Evolutionary conservation across 2,113 vertebrate genomes (phyloP).

Genomic region (Xiphias gladius): DNA sequence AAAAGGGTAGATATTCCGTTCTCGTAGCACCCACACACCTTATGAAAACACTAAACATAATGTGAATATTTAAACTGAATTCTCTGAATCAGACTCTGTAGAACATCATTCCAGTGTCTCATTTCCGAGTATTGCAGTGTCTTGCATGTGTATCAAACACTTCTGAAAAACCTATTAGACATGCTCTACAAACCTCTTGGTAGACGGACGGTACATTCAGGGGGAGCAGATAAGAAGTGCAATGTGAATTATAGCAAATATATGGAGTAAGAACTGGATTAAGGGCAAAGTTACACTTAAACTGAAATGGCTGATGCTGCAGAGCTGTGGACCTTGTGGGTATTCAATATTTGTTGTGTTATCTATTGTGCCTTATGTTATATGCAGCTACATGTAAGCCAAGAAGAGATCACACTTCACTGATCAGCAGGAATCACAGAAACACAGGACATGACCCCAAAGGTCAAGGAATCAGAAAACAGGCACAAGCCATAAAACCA

Average conservation of each 20-base stretch:
- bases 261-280: slow-evolving; percentile 17
- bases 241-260: slow-evolving; percentile 35
- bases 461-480: no score
- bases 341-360: no score
- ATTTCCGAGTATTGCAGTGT: slow-evolving; percentile 16
- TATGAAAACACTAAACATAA: slow-evolving; percentile 13
- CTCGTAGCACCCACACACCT: neutral
- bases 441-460: no score
- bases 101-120: neutral
- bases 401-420: no score
- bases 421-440: no score
- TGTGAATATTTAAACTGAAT: slow-evolving; percentile 1
- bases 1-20: neutral
- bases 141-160: slow-evolving; percentile 16
- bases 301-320: slow-evolving; percentile 36
- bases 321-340: slow-evolving; percentile 29
- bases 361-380: no score
- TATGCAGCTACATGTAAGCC: no score
- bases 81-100: neutral
- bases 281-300: slow-evolving; percentile 12
- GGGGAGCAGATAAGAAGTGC: slow-evolving; percentile 1
- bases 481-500: no score
- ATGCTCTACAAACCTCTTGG: slow-evolving; percentile 12
- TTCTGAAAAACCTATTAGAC: slow-evolving; percentile 36
- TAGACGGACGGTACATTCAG: slow-evolving; percentile 23